Evolutionary conservation across 2,113 vertebrate genomes (phyloP).

Genomic region (Marcusenius ussheri): DNA sequence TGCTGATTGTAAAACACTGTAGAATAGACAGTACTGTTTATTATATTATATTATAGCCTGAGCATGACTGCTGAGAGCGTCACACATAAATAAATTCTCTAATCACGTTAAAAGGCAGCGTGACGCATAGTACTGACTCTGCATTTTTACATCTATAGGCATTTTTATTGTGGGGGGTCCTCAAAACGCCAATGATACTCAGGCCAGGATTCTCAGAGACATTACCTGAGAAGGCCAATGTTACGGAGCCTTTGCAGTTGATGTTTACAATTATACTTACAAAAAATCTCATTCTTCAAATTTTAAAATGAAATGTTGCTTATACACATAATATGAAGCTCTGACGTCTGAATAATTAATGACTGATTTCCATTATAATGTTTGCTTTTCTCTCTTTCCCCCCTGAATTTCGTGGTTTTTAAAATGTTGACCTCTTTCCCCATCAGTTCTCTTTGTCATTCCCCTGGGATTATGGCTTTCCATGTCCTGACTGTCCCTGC

Average conservation of each 20-base stretch:
- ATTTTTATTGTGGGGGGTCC: background rate
- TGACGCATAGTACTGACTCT: background rate
- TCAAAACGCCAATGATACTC: background rate
- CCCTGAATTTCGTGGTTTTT: background rate
- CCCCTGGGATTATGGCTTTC: background rate
- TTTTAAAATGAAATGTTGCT: too few species aligned
- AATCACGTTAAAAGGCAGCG: background rate
- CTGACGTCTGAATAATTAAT: too few species aligned
- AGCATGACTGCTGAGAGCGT: background rate
- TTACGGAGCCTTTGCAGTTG: background rate
- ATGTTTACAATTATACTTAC: background rate
- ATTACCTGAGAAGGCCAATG: background rate
- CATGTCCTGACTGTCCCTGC: background rate
- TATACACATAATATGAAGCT: too few species aligned
- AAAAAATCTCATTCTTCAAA: background rate
- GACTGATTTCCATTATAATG: too few species aligned
- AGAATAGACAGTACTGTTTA: background rate
- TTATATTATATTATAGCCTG: background rate
- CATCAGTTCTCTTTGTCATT: background rate
- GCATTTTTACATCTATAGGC: background rate
- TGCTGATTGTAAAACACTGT: background rate
- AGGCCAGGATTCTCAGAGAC: background rate
- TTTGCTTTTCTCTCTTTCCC: too few species aligned
- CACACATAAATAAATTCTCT: background rate
- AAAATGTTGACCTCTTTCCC: background rate